Evolutionary conservation across 2,888 invertebrate genomes (phyloP).

Genomic region (Tenthredo amoena): DNA sequence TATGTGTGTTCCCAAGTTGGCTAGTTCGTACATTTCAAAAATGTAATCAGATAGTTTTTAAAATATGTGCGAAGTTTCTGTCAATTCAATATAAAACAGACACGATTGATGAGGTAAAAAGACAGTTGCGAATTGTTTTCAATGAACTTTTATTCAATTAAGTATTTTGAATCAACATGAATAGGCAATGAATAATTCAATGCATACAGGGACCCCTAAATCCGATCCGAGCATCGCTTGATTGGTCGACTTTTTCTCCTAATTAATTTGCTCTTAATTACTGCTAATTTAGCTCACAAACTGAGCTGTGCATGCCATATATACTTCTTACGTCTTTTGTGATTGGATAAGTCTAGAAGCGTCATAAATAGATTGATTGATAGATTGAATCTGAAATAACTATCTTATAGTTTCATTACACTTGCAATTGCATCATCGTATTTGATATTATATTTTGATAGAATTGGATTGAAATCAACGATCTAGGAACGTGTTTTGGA

Average conservation of each 20-base stretch:
- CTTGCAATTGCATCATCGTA: not conserved
- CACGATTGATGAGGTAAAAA: not conserved
- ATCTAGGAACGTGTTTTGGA: not conserved
- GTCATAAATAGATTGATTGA: not conserved
- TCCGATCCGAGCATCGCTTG: not conserved
- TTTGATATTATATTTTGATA: not conserved
- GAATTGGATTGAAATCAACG: not conserved
- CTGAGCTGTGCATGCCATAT: not conserved
- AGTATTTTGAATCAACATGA: not conserved
- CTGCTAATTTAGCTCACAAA: not conserved
- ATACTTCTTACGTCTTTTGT: not conserved
- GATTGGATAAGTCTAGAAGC: not conserved
- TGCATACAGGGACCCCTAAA: not conserved
- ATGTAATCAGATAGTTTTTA: not conserved
- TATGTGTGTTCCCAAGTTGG: conserved; percentile 30
- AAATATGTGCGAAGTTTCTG: not conserved
- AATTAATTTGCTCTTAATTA: not conserved
- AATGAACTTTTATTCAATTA: conserved; percentile 11
- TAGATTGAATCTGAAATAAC: not conserved
- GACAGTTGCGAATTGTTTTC: not conserved
- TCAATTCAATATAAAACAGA: not conserved
- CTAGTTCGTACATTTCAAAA: conserved; percentile 27
- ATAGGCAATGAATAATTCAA: conserved; percentile 21
- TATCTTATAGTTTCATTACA: not conserved
- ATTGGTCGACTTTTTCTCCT: not conserved